Conservation (phyloP, 2,113 vertebrate genomes). For the Scomber scombrus region DNA sequence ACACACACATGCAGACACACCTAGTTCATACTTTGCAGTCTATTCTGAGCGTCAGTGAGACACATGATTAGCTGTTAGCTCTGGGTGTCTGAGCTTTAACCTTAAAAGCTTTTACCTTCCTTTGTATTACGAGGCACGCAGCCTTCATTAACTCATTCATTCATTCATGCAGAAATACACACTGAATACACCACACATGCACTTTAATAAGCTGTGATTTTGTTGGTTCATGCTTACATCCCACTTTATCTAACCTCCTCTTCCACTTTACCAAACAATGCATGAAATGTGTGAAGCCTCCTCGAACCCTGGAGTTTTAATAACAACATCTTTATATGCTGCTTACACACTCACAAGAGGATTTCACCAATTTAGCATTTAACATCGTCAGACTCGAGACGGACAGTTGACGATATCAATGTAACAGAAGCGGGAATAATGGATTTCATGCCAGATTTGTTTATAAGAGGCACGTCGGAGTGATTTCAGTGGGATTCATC, state of each 20-base stretch:
- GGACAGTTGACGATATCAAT: too few relatives aligned
- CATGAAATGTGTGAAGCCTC: too few relatives aligned
- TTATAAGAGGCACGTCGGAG: too few relatives aligned
- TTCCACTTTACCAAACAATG: neutral
- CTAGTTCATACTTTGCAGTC: constrained; percentile 39
- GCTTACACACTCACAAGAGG: neutral
- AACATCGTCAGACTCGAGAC: too few relatives aligned
- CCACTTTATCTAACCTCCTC: constrained; percentile 3
- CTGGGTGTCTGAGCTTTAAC: constrained; percentile 18
- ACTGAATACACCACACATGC: neutral
- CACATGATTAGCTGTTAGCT: constrained; percentile 34
- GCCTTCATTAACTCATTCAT: too few relatives aligned
- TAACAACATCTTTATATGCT: neutral
- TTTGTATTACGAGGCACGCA: neutral
- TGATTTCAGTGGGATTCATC: too few relatives aligned
- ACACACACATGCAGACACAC: constrained; percentile 29
- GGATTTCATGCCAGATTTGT: too few relatives aligned
- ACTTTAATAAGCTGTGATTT: neutral
- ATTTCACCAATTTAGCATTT: too few relatives aligned
- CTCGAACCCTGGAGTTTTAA: neutral
- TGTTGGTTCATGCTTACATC: neutral
- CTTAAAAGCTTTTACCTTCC: constrained; percentile 6
- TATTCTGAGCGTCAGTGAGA: constrained; percentile 53
- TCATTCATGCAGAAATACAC: neutral
- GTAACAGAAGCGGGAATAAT: too few relatives aligned